Base-by-base conservation (phyloP, 1,140 invertebrate species). In the Camponotus floridanus region DNA sequence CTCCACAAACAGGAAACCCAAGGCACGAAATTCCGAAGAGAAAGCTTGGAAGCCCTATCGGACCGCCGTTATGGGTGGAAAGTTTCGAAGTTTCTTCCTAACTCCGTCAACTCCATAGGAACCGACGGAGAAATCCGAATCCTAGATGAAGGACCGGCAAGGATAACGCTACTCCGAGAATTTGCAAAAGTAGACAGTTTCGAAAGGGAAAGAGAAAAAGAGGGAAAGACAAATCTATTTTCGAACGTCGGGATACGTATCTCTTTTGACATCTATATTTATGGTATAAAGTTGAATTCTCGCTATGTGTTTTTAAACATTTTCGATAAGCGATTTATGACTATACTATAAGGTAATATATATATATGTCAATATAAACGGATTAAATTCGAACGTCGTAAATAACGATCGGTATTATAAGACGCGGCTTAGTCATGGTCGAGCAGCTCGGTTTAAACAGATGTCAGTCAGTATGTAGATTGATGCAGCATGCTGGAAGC, bases 51-150 rank as follows among this genome's bases (percentile, higher is more conserved):
- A 91, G 87, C 86, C 79, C 89, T 87, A 73, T 74, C 86, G 90
- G 91, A 91, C 88, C 91, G 78, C 90, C 92, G 91, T 92, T 91
- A 91, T 86, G 87, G 89, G 85, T 76, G 88, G 91, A 92, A 93
- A 93, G 90, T 93, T 92, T 91, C 76, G 76, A 92, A 93, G 91
- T 93, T 93, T 90, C 87, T 59, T 78, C 85, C 88, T 86, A 91
- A 93, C 90, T 92, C 90, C 79, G 88, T 89, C 76, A 91, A 91
- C 88, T 92, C 85, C 71, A 55, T 80, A 67, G 88, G 85, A 91
- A 86, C 88, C 90, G 87, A 88, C 57, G 74, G 68, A 86, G 78
- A 89, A 89, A 89, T 91, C 90, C 91, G 89, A 92, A 92, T 92
- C 81, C 62, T 57, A 88, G 88, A 91, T 89, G 87, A 88, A 62